Conservation (phyloP, 2,888 invertebrate species). For the Eurytoma adleriae region DNA sequence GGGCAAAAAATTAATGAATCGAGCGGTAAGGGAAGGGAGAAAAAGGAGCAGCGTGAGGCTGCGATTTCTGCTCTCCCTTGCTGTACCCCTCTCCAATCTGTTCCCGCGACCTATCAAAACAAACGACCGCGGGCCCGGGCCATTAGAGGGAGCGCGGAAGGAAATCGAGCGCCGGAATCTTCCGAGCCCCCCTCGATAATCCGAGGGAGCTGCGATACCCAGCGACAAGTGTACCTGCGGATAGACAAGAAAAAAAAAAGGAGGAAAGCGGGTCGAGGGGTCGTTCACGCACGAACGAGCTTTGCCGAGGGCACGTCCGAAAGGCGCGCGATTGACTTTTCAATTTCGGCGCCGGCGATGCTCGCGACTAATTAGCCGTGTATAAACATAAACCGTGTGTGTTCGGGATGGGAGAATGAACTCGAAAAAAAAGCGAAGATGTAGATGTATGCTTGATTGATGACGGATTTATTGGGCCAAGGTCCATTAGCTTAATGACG, state of each 20-base stretch:
- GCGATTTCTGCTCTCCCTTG: too few relatives aligned
- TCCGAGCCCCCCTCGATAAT: background rate
- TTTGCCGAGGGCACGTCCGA: background rate
- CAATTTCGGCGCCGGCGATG: constrained; percentile 32
- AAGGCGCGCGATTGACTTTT: constrained; percentile 31
- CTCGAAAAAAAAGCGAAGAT: too few relatives aligned
- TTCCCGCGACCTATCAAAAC: constrained; percentile 21
- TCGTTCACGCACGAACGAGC: constrained; percentile 49
- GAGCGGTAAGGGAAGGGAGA: too few relatives aligned
- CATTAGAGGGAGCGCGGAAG: constrained; percentile 17
- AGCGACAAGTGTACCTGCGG: constrained; percentile 8
- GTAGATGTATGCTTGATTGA: too few relatives aligned
- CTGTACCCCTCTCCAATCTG: background rate
- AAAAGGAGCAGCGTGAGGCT: too few relatives aligned
- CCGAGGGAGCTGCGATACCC: background rate
- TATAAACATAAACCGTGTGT: too few relatives aligned
- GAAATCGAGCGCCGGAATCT: constrained; percentile 19
- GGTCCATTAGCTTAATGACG: too few relatives aligned
- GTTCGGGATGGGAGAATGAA: background rate
- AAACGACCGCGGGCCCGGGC: background rate
- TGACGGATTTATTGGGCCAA: too few relatives aligned
- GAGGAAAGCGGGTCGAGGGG: background rate
- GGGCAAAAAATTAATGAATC: too few relatives aligned
- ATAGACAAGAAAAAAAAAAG: background rate
- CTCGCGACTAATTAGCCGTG: background rate